Evolutionary conservation across 2,113 vertebrate species (phyloP).

Genomic region (Calidris pugnax): DNA sequence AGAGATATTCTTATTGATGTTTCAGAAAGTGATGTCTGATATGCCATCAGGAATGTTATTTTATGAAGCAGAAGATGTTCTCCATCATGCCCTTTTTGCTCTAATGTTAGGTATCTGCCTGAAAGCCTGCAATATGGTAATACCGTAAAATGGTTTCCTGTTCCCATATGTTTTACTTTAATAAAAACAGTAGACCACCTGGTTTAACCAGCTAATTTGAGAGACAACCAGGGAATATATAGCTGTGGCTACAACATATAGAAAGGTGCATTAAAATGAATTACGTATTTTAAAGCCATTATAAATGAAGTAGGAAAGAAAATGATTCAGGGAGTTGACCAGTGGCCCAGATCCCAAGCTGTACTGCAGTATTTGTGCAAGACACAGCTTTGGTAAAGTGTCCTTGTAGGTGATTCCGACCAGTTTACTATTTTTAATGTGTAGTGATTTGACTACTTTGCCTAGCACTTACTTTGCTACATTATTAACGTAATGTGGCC

Average conservation of each 20-base stretch:
- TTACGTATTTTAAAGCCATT: neutral
- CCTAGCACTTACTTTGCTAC: neutral
- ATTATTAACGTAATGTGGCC: neutral
- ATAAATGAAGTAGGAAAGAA: neutral
- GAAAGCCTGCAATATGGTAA: neutral
- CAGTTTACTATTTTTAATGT: neutral
- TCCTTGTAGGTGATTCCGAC: neutral
- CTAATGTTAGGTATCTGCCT: neutral
- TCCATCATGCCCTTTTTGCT: neutral
- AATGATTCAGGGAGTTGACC: neutral
- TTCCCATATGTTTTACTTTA: neutral
- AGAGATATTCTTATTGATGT: neutral
- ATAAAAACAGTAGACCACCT: neutral
- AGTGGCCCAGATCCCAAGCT: neutral
- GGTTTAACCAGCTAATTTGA: slow-evolving; percentile 9
- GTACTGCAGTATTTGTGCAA: neutral
- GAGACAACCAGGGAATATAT: neutral
- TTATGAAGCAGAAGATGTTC: neutral
- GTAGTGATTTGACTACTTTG: neutral
- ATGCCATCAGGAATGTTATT: neutral
- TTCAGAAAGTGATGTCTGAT: neutral
- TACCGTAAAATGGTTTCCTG: neutral
- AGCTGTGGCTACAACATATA: neutral
- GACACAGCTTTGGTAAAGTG: neutral
- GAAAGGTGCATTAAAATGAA: neutral